Evolutionary conservation across 1,140 invertebrate species (phyloP).

Genomic region (Armadillidium nasatum): DNA sequence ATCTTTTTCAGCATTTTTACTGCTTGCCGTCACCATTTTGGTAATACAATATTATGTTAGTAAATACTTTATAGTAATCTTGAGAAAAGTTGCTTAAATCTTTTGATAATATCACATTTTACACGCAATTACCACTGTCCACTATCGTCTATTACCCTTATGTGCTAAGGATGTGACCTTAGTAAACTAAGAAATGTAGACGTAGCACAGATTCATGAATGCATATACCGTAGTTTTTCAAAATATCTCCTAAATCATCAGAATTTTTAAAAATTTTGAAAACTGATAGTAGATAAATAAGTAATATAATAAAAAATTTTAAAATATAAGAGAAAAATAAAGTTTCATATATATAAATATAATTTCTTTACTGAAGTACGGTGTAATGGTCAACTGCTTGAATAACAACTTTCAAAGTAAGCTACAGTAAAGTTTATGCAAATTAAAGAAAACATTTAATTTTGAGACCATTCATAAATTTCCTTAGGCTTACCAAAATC

Average conservation of each 20-base stretch:
- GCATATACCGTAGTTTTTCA: neutral
- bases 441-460: too few relatives aligned
- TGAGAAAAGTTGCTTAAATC: neutral
- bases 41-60: neutral
- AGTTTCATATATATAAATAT: neutral
- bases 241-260: neutral
- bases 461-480: too few relatives aligned
- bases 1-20: neutral
- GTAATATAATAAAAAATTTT: neutral
- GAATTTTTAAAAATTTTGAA: neutral
- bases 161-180: neutral
- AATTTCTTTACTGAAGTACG: neutral
- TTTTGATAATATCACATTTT: neutral
- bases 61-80: neutral
- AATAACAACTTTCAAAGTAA: neutral
- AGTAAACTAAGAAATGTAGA: neutral
- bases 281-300: neutral
- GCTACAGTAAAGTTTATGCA: too few relatives aligned
- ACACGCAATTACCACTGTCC: neutral
- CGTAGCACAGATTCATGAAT: neutral
- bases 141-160: neutral
- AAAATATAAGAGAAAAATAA: neutral
- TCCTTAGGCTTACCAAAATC: too few relatives aligned
- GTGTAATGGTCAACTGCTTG: neutral
- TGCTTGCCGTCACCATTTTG: neutral